phyloP scores from a whole-genome alignment of 2,888 invertebrate species.

The Zaprionus bogoriensis region DNA sequence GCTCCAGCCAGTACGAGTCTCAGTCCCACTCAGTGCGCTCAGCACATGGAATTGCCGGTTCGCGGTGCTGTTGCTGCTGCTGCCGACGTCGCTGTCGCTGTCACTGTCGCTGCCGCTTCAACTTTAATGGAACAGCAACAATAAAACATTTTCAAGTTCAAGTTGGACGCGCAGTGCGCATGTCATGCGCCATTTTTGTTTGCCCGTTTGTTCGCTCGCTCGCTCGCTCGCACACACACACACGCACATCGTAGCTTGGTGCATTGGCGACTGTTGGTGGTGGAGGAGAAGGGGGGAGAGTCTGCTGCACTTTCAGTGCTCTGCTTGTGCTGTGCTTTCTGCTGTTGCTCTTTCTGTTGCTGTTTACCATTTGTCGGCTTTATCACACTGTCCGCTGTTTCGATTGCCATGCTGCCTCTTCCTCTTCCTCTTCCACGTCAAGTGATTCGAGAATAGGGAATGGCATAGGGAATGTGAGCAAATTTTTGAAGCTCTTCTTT shows the following conservation, averaged over 20 bases:
- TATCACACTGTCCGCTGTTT: constrained; percentile 26
- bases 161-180: constrained; percentile 81
- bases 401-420: constrained; percentile 3
- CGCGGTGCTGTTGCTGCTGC: constrained; percentile 1
- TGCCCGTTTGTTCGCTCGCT: constrained; percentile 26
- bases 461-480: constrained; percentile 25
- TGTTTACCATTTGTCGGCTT: constrained; percentile 34
- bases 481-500: constrained; percentile 21
- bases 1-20: constrained; percentile 20
- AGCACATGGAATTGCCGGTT: constrained; percentile 43
- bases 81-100: constrained; percentile 23
- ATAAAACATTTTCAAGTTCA: constrained; percentile 82
- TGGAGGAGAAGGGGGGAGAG: not conserved
- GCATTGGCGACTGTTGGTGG: constrained; percentile 1
- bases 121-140: constrained; percentile 50
- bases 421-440: constrained; percentile 55
- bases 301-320: constrained; percentile 50
- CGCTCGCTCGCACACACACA: constrained; percentile 21
- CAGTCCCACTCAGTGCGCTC: constrained; percentile 22
- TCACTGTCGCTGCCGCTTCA: constrained; percentile 25
- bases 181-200: constrained; percentile 67
- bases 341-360: constrained; percentile 27
- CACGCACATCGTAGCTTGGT: constrained; percentile 13
- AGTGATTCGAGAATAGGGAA: constrained; percentile 55
- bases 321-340: constrained; percentile 27